Evolutionary conservation across 2,797 vertebrate species (phyloP), one percentile per base, ranked within the genome.

Genomic region (Poliocrania exsul): DNA sequence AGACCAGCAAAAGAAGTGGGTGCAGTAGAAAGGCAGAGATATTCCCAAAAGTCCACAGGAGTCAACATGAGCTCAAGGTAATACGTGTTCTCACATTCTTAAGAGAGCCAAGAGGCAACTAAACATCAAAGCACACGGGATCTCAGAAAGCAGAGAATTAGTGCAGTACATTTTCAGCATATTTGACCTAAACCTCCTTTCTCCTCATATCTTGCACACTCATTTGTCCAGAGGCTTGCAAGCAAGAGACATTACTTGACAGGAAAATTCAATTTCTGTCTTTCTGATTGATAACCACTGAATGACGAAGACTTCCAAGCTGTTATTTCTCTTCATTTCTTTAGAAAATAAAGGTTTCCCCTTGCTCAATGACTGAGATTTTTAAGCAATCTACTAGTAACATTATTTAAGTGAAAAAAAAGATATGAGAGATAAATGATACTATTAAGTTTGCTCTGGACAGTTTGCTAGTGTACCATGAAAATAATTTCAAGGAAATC

Each of bases 401-500:
- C 31, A 66, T 58, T 89, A 74, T 86, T 87, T 65, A 86, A 83
- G 38, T 46, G 46, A 51, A 47, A 86, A 77, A 85, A 87, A 50
- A 46, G n/a, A n/a, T n/a, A 69, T 57, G 46, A 74, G 64, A 81
- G 79, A 87, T 13, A 88, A 90, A 90, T 84, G 31, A 84, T 51
- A 53, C 66, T 80, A 70, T 79, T 75, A 75, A 82, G 46, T 82
- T 86, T 87, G 44, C 29, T 81, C 31, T 78, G 72, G 73, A 71
- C 12, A 70, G 49, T 89, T 90, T 81, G 40, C 69, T 60, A 70
- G 31, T 17, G 44, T 85, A 93, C 92, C 81, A 78, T 49, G 33
- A 93, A 91, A 77, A 75, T 81, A 79, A 86, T 72, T 86, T 50
- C 47, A 86, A 81, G 54, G 23, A 92, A 69, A 61, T 65, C 42